Conservation (phyloP, 2,888 invertebrate genomes). For the Tachina lurida region DNA sequence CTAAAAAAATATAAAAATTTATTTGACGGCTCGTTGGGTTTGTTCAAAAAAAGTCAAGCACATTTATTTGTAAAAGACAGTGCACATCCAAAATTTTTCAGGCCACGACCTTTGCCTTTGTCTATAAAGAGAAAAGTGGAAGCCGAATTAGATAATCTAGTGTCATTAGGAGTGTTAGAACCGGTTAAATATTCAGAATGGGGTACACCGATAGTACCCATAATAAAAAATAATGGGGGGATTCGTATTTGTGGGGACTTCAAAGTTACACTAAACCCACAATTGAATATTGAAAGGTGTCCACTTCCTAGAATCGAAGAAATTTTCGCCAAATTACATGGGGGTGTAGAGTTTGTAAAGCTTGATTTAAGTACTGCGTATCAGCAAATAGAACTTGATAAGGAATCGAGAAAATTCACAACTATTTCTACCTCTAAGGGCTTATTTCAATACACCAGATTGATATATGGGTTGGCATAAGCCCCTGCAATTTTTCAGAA, state of each 20-base stretch:
- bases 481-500: too few species aligned
- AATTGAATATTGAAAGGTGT: slow-evolving; percentile 73
- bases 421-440: slow-evolving; percentile 75
- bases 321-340: slow-evolving; percentile 73
- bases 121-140: slow-evolving; percentile 55
- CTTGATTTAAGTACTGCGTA: slow-evolving; percentile 75
- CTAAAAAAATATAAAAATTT: neutral
- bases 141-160: slow-evolving; percentile 53
- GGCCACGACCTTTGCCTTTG: slow-evolving; percentile 15
- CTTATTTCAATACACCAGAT: slow-evolving; percentile 65
- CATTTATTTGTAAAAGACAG: too few species aligned
- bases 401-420: slow-evolving; percentile 69
- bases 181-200: slow-evolving; percentile 71
- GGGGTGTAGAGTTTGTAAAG: slow-evolving; percentile 64
- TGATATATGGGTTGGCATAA: slow-evolving; percentile 37
- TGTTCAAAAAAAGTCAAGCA: too few species aligned
- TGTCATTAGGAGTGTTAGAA: slow-evolving; percentile 49
- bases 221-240: slow-evolving; percentile 75
- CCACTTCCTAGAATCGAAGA: slow-evolving; percentile 75
- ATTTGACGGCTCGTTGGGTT: too few species aligned
- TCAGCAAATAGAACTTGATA: slow-evolving; percentile 77
- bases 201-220: slow-evolving; percentile 75
- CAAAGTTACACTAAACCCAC: slow-evolving; percentile 73
- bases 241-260: slow-evolving; percentile 69
- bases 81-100: too few species aligned